Evolutionary conservation across 2,888 invertebrate genomes (phyloP).

Genomic region (Melipona beecheii): DNA sequence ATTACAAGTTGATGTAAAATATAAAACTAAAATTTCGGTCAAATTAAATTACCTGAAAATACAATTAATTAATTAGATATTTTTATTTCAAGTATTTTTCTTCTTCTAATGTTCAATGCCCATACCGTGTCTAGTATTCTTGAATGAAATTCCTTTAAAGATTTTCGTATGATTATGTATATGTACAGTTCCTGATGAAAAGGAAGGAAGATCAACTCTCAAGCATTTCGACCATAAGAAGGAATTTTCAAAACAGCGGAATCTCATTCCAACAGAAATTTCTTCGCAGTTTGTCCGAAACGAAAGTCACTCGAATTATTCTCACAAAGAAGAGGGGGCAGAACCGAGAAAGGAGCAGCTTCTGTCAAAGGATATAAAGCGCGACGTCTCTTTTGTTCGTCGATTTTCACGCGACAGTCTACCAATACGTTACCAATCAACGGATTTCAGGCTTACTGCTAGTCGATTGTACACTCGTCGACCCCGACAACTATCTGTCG

Average conservation of each 20-base stretch:
- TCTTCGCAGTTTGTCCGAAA: not conserved
- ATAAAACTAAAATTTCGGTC: too few species aligned
- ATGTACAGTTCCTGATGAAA: not conserved
- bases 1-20: too few species aligned
- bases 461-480: conserved; percentile 49
- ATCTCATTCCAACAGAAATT: not conserved
- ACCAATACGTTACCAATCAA: conserved; percentile 45
- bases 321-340: not conserved
- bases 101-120: too few species aligned
- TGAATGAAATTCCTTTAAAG: too few species aligned
- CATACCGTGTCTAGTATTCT: too few species aligned
- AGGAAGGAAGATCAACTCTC: not conserved
- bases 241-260: not conserved
- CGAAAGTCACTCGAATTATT: too few species aligned
- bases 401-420: conserved; percentile 20
- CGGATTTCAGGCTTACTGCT: conserved; percentile 32
- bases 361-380: not conserved
- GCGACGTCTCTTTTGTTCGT: not conserved
- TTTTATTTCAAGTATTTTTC: too few species aligned
- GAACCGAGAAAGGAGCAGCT: not conserved
- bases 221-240: too few species aligned
- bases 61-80: too few species aligned
- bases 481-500: not conserved
- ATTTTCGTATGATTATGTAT: not conserved
- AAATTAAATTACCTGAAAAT: too few species aligned